Evolutionary conservation across 2,797 vertebrate genomes (phyloP).

Genomic region (Morelia viridis): DNA sequence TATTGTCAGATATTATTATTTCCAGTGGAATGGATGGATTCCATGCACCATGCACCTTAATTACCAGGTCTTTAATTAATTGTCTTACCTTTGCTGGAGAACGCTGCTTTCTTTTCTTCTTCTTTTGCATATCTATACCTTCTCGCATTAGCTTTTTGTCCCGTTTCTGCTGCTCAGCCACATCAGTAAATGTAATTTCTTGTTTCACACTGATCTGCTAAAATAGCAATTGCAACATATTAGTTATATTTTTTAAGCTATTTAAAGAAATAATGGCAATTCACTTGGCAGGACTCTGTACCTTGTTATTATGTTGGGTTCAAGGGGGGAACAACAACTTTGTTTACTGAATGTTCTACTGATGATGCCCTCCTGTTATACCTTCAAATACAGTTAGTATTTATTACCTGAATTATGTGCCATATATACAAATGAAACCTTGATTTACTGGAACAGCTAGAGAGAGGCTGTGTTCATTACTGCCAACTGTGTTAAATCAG

Average conservation of each 20-base stretch:
- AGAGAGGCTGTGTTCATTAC: background rate
- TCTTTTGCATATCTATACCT: conserved; percentile 90
- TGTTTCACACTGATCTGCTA: conserved; percentile 95
- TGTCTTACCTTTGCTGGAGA: conserved; percentile 95
- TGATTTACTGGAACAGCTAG: background rate
- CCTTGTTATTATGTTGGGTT: background rate
- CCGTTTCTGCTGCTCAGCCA: conserved; percentile 84
- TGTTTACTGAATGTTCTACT: background rate
- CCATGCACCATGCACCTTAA: conserved; percentile 59
- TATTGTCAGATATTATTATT: conserved; percentile 66
- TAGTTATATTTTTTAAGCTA: background rate
- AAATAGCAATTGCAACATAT: conserved; percentile 68
- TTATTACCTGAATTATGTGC: background rate
- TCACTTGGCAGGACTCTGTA: background rate
- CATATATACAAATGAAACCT: background rate
- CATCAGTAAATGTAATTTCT: conserved; percentile 92
- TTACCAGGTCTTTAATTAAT: conserved; percentile 62
- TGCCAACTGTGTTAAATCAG: background rate
- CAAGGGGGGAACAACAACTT: background rate
- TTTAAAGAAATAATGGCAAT: background rate
- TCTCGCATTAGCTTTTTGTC: conserved; percentile 92
- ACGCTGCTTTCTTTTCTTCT: conserved; percentile 98
- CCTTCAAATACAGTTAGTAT: background rate
- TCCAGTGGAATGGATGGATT: conserved; percentile 41
- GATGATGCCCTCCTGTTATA: background rate